Percentiles rank a stretch among this genome's conserved stretches.
Evolutionary conservation across 2,797 vertebrate genomes (phyloP).

Genomic region (Oryzias sinensis): DNA sequence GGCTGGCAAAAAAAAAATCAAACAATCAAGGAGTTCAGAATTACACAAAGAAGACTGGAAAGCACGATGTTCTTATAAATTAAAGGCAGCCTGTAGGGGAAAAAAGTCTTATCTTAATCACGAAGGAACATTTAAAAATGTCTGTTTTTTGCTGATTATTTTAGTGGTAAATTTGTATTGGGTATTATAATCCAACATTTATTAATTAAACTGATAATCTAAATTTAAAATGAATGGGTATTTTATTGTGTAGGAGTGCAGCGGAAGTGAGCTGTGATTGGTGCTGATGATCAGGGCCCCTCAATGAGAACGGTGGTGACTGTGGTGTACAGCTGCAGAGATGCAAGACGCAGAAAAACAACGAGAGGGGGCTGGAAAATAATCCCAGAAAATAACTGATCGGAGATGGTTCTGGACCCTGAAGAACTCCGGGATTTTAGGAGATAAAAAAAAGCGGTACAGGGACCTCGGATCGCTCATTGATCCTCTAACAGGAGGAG

Average conservation of each 20-base stretch:
- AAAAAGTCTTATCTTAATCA: no score
- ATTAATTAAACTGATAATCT: no score
- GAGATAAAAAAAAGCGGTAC: constrained; percentile 50
- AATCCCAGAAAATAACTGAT: constrained; percentile 16
- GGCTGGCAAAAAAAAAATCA: constrained; percentile 19
- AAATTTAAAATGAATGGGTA: not conserved
- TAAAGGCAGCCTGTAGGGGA: constrained; percentile 17
- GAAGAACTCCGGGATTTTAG: constrained; percentile 41
- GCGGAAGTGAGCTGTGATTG: constrained; percentile 35
- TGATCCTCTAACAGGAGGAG: constrained; percentile 35
- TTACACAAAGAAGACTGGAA: constrained; percentile 16
- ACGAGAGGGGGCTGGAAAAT: constrained; percentile 29
- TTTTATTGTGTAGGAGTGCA: constrained; percentile 50
- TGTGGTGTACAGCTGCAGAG: constrained; percentile 65
- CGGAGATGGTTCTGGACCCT: constrained; percentile 57
- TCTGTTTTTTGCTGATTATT: no score
- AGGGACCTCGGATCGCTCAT: constrained; percentile 46
- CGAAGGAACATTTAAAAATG: no score
- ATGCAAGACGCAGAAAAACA: constrained; percentile 69
- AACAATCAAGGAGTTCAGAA: constrained; percentile 8
- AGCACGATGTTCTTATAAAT: not conserved
- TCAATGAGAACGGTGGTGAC: constrained; percentile 61
- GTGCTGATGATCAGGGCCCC: constrained; percentile 30
- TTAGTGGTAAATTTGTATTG: no score
- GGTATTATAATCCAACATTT: no score